Evolutionary conservation across 1,140 invertebrate genomes (phyloP).

Genomic region (Mya arenaria): DNA sequence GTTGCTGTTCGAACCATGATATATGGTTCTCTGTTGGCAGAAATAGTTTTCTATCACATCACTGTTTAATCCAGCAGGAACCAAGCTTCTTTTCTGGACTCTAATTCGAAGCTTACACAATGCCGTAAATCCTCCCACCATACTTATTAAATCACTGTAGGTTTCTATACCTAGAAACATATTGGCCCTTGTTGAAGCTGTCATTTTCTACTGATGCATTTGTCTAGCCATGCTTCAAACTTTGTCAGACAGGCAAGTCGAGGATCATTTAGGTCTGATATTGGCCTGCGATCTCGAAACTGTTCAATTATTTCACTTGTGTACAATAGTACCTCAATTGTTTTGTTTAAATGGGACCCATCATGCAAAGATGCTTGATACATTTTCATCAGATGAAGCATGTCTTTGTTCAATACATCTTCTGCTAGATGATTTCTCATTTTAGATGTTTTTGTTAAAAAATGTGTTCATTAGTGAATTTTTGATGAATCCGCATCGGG

Average conservation of each 20-base stretch:
- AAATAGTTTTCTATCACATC: constrained; percentile 28
- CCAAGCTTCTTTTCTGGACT: constrained; percentile 1
- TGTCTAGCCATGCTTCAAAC: constrained; percentile 10
- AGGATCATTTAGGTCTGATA: constrained; percentile 1
- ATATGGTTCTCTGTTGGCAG: constrained; percentile 32
- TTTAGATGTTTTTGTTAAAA: constrained; percentile 26
- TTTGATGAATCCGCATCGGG: constrained; percentile 41
- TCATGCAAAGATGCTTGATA: background rate
- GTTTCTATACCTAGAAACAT: constrained; percentile 15
- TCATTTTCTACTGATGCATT: background rate
- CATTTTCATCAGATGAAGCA: constrained; percentile 4
- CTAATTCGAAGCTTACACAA: background rate
- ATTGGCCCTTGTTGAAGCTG: constrained; percentile 7
- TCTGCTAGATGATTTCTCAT: constrained; percentile 60
- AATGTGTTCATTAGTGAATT: constrained; percentile 56
- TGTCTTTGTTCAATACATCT: constrained; percentile 31
- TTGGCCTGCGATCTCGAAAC: constrained; percentile 11
- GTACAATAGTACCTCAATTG: constrained; percentile 1
- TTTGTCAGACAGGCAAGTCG: background rate
- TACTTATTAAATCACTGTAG: constrained; percentile 20
- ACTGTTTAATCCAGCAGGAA: constrained; percentile 17
- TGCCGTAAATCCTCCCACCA: constrained; percentile 1
- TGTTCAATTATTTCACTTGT: constrained; percentile 10
- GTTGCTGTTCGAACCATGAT: constrained; percentile 35
- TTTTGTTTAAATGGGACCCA: constrained; percentile 11